Evolutionary conservation across 2,888 invertebrate species (phyloP), one percentile per base, ranked within the genome.

Genomic region (Epinotia ramella): DNA sequence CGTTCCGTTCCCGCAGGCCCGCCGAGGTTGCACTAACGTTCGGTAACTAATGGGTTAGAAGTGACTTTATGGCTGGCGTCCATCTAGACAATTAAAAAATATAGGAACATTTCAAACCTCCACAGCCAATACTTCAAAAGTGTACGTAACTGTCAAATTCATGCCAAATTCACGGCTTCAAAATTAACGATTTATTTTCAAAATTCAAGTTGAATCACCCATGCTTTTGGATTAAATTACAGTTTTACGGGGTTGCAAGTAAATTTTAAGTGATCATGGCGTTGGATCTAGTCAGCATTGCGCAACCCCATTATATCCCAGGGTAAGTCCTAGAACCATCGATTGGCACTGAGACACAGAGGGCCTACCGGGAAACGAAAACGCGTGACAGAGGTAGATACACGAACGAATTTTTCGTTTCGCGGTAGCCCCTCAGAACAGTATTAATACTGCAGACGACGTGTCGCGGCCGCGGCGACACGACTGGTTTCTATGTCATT

Each of bases 231-330:
- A 40, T 20, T 59, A 69, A 20, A 13, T 53, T 20, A 56, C 11
- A 9, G 16, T 20, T n/a, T 20, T 33, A 6, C 18, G 53, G 40
- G 62, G 66, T 62, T 40, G 66, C 65, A 60, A 13, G 11, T 65
- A 66, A 66, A 59, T 49, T 62, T 16, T 63, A 40, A 73, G 57
- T 53, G 76, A 79, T 87, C 78, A 94, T 94, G 94, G 94, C 94
- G 79, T 89, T 95, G 88, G 95, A 95, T 84, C 89, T 96, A 81
- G 95, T 96, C 81, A 91, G 93, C 79, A 96, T 96, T 46, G 96
- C 96, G 49, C 96, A 97, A 83, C 97, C 97, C 0, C 97, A 97
- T 89, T 96, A 96, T 78, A 95, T 97, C 78, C 97, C 97, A 66
- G 97, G 97, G 97, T 97, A 92, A 91, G 93, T 87, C 16, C 65